Evolutionary conservation across 2,113 vertebrate genomes (phyloP).

Genomic region (Kryptolebias marmoratus): DNA sequence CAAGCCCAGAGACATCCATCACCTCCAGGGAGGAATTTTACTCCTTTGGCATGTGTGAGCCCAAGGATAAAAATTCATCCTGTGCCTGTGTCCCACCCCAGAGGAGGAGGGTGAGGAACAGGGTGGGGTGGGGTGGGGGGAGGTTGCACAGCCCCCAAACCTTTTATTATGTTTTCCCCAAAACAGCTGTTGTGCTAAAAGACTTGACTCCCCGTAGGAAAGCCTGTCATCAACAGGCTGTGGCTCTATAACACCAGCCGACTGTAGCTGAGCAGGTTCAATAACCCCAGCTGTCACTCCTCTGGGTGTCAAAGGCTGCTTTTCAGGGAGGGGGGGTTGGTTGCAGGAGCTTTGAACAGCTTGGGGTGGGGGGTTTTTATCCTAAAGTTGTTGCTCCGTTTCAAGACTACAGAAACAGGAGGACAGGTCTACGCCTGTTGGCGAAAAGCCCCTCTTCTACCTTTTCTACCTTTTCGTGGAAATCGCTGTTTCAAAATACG

Average conservation of each 20-base stretch:
- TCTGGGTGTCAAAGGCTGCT: conserved; percentile 47
- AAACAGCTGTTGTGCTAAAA: conserved; percentile 82
- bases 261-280: conserved; percentile 63
- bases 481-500: conserved; percentile 12
- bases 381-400: conserved; percentile 46
- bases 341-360: conserved; percentile 60
- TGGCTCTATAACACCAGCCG: conserved; percentile 54
- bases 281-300: conserved; percentile 69
- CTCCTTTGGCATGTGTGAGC: conserved; percentile 61
- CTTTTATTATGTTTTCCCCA: conserved; percentile 79
- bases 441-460: conserved; percentile 39
- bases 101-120: conserved; percentile 36
- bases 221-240: conserved; percentile 76
- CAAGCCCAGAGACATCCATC: conserved; percentile 75
- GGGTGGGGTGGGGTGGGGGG: conserved; percentile 6
- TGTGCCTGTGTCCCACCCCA: conserved; percentile 52
- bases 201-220: conserved; percentile 60
- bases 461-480: conserved; percentile 45
- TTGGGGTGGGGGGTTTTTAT: conserved; percentile 37
- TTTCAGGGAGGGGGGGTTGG: conserved; percentile 47
- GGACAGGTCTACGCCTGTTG: conserved; percentile 69
- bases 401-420: conserved; percentile 56
- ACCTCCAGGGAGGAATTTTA: conserved; percentile 73
- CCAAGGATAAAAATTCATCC: conserved; percentile 53
- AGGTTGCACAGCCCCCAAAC: conserved; percentile 53